Evolutionary conservation across 2,888 invertebrate species (phyloP).

Genomic region (Rotaria macrura): DNA sequence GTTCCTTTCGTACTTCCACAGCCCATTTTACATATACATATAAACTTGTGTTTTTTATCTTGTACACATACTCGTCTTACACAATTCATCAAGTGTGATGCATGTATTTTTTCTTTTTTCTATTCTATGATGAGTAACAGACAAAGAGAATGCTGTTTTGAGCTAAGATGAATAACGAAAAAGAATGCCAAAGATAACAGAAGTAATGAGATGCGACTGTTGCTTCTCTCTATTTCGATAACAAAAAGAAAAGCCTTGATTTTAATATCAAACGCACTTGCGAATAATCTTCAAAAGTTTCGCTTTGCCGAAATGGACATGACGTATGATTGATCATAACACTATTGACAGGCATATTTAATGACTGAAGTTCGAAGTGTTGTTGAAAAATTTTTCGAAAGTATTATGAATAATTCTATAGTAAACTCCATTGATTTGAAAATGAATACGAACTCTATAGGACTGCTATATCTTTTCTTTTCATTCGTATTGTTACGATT

Average conservation of each 20-base stretch:
- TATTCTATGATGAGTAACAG: neutral
- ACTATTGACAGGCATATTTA: neutral
- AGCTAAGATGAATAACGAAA: neutral
- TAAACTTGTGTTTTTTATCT: neutral
- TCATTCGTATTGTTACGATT: neutral
- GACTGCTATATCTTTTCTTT: neutral
- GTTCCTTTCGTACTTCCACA: neutral
- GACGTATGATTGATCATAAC: neutral
- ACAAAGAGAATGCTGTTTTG: neutral
- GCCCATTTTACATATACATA: neutral
- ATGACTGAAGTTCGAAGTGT: neutral
- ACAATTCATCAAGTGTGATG: neutral
- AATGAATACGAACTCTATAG: neutral
- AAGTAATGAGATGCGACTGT: neutral
- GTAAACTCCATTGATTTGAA: neutral
- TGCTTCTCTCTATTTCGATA: neutral
- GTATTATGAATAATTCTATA: neutral
- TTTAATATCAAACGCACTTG: neutral
- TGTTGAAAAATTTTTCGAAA: neutral
- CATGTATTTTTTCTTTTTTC: neutral
- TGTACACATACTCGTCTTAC: slow-evolving; percentile 1
- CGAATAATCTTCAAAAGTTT: neutral
- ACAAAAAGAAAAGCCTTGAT: neutral
- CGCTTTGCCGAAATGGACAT: neutral
- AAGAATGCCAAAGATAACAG: neutral